These are phyloP conservation scores for Mormyrus iriodes DNA, from an alignment of 2,113 vertebrate genomes.

Conservation along the genomic window DNA sequence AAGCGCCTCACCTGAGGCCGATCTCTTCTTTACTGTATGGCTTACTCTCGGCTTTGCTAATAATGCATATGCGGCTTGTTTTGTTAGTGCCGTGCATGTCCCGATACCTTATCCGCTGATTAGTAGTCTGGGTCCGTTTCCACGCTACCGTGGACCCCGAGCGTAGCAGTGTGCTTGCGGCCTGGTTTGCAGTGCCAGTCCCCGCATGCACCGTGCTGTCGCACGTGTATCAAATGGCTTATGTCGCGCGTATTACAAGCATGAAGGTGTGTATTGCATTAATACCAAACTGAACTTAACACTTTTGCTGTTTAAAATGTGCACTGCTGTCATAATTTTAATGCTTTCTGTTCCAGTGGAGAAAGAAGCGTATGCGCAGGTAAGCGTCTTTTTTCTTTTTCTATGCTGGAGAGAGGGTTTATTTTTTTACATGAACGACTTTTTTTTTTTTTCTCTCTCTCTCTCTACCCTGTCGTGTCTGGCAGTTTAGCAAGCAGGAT, in stretches of 20 bases:
- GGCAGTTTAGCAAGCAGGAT: too few relatives aligned
- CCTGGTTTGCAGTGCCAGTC: background rate
- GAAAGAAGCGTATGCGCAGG: slow-evolving; percentile 96
- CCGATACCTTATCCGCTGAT: background rate
- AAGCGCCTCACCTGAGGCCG: background rate
- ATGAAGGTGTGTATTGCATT: background rate
- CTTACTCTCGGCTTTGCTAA: background rate
- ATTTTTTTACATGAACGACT: too few relatives aligned
- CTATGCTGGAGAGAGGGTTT: background rate
- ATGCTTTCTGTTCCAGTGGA: slow-evolving; percentile 60
- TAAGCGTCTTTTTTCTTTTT: slow-evolving; percentile 54
- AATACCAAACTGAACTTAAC: background rate
- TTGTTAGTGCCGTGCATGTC: background rate
- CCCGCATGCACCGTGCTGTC: background rate
- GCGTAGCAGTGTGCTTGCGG: background rate
- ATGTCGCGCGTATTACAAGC: background rate
- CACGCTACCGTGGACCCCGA: background rate
- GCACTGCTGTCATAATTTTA: background rate
- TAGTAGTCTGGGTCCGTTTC: background rate
- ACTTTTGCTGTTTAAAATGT: background rate
- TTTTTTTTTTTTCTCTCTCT: too few relatives aligned
- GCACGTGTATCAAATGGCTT: background rate
- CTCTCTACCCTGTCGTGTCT: too few relatives aligned
- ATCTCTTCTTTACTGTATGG: background rate
- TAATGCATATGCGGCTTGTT: background rate